Evolutionary conservation across 2,888 invertebrate species (phyloP).

Genomic region (Mesorhabditis spiculigera): DNA sequence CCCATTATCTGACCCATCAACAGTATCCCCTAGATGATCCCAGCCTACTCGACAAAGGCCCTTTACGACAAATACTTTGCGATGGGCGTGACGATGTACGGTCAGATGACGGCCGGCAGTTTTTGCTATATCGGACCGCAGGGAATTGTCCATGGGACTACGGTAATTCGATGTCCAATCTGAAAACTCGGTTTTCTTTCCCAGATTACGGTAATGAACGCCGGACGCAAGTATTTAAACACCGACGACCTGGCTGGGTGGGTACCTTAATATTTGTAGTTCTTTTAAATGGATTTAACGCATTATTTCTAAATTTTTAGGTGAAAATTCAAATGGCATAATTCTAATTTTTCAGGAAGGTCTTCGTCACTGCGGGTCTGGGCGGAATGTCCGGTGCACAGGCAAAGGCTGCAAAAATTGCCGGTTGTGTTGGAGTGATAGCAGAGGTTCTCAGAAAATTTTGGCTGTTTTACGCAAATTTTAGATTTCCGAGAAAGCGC

Average conservation of each 20-base stretch:
- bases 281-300: not conserved
- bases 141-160: conserved; percentile 70
- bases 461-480: conserved; percentile 4
- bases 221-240: conserved; percentile 65
- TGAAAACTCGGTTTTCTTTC: conserved; percentile 3
- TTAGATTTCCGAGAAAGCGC: conserved; percentile 63
- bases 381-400: conserved; percentile 66
- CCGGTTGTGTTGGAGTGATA: conserved; percentile 68
- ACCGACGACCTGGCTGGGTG: conserved; percentile 63
- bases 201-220: conserved; percentile 68
- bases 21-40: conserved; percentile 64
- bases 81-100: conserved; percentile 67
- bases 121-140: conserved; percentile 70
- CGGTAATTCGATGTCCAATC: conserved; percentile 60
- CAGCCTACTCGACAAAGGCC: conserved; percentile 66
- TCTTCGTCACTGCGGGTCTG: conserved; percentile 66
- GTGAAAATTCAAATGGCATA: conserved; percentile 19
- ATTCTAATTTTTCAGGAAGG: conserved; percentile 13
- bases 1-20: not conserved
- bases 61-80: conserved; percentile 68
- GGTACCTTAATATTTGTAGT: conserved; percentile 48
- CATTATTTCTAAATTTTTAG: not conserved
- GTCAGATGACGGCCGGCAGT: conserved; percentile 69
- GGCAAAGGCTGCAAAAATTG: conserved; percentile 68
- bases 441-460: conserved; percentile 62